A percentile compares a stretch with the other conserved stretches of the same genome.
Conservation (phyloP, 2,797 vertebrate genomes). For the Pelobates cultripes region DNA sequence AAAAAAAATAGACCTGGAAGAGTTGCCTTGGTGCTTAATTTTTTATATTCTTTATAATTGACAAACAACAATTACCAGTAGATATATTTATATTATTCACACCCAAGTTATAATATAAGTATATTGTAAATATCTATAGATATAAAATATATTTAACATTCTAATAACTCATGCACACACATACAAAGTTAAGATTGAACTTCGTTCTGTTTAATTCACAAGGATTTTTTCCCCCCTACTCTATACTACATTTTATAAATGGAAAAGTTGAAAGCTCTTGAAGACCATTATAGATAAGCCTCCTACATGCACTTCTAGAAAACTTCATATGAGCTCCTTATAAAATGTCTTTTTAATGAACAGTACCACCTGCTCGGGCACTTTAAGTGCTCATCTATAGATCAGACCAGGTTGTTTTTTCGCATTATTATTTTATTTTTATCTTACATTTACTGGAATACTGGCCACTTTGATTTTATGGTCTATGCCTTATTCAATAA, state of each 20-base stretch:
- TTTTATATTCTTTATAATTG: too few species aligned
- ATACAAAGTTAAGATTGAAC: too few species aligned
- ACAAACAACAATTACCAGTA: too few species aligned
- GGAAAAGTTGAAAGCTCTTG: constrained; percentile 47
- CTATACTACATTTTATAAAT: background rate
- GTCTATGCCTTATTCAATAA: background rate
- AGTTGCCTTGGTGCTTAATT: too few species aligned
- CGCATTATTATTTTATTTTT: background rate
- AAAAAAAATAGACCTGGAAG: too few species aligned
- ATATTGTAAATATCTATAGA: too few species aligned
- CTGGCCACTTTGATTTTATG: background rate
- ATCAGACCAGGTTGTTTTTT: background rate
- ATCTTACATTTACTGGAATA: background rate
- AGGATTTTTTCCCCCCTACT: background rate
- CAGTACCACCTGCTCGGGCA: constrained; percentile 11
- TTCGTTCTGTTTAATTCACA: too few species aligned
- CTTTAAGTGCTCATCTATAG: constrained; percentile 39
- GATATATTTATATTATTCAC: too few species aligned
- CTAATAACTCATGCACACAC: too few species aligned
- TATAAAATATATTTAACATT: too few species aligned
- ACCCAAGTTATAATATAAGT: too few species aligned
- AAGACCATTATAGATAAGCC: constrained; percentile 43
- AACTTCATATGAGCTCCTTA: constrained; percentile 24
- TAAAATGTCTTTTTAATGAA: constrained; percentile 45
- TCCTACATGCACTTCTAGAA: constrained; percentile 30